phyloP scores from a whole-genome alignment of 2,797 vertebrate genomes.

The Ceryle rudis region DNA sequence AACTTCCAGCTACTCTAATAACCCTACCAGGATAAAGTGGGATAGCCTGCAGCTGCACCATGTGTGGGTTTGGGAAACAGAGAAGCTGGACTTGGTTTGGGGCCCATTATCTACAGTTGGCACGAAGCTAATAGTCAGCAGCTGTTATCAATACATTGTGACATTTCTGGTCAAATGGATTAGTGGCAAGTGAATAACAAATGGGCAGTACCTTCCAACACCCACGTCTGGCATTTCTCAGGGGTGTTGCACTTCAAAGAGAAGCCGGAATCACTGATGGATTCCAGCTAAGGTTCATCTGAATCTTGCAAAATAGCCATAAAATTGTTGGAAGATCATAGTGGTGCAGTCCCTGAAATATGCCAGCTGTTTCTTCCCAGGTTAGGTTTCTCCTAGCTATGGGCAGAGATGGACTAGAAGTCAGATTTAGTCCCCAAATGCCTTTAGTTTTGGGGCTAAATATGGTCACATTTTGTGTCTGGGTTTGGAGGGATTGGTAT shows the following conservation, averaged over 20 bases:
- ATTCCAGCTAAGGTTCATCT: constrained; percentile 1
- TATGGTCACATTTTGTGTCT: not conserved
- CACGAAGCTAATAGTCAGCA: not conserved
- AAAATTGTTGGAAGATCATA: constrained; percentile 21
- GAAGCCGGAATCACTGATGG: not conserved
- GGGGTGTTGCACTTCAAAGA: constrained; percentile 13
- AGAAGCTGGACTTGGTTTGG: constrained; percentile 15
- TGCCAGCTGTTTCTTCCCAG: constrained; percentile 15
- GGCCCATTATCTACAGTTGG: not conserved
- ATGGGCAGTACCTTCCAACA: not conserved
- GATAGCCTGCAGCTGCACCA: not conserved
- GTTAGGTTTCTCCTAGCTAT: constrained; percentile 26
- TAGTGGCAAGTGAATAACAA: not conserved
- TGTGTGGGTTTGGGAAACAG: not conserved
- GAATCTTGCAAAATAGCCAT: constrained; percentile 17
- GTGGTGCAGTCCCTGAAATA: constrained; percentile 11
- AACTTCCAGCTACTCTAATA: not conserved
- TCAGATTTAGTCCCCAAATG: not conserved
- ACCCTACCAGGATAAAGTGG: not conserved
- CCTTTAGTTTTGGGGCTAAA: constrained; percentile 31
- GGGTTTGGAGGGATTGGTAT: not conserved
- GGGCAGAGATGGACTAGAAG: not conserved
- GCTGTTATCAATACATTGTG: not conserved
- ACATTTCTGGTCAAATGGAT: not conserved
- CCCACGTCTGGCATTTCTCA: constrained; percentile 46